phyloP scores from a whole-genome alignment of 2,888 invertebrate genomes.

The Cremastinae sp. region DNA sequence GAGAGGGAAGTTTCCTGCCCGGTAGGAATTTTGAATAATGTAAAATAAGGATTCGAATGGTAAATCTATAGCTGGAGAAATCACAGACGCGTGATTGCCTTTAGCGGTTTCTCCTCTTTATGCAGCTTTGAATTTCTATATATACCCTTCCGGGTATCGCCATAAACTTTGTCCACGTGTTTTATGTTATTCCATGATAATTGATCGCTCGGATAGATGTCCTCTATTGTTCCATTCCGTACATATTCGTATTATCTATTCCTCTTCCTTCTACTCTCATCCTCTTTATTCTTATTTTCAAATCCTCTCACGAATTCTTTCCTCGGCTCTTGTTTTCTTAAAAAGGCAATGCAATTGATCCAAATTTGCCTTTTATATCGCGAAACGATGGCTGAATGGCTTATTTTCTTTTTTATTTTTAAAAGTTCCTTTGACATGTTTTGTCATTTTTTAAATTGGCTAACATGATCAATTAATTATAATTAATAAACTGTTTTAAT shows the following conservation, averaged over 20 bases:
- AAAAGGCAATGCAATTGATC: conserved; percentile 41
- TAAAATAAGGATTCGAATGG: conserved; percentile 54
- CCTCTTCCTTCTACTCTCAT: not conserved
- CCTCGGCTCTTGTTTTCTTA: not conserved
- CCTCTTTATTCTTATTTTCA: not conserved
- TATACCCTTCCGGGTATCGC: conserved; percentile 47
- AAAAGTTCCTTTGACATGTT: too few species aligned
- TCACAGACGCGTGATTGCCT: conserved; percentile 49
- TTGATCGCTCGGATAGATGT: conserved; percentile 46
- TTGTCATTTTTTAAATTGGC: too few species aligned
- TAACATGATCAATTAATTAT: too few species aligned
- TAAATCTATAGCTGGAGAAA: conserved; percentile 39
- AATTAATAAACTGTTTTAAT: too few species aligned
- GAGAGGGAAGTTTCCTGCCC: conserved; percentile 23
- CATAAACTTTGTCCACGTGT: conserved; percentile 8
- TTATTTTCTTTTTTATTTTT: too few species aligned
- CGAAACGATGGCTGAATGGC: not conserved
- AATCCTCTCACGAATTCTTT: not conserved
- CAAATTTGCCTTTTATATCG: conserved; percentile 44
- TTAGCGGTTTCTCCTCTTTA: conserved; percentile 21
- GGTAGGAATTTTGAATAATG: conserved; percentile 59
- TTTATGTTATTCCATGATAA: conserved; percentile 39
- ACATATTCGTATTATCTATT: conserved; percentile 30
- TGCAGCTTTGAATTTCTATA: conserved; percentile 34
- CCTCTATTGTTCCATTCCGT: conserved; percentile 45